phyloP scores from a whole-genome alignment of 1,140 invertebrate species.

The Drosophila fuyamai region DNA sequence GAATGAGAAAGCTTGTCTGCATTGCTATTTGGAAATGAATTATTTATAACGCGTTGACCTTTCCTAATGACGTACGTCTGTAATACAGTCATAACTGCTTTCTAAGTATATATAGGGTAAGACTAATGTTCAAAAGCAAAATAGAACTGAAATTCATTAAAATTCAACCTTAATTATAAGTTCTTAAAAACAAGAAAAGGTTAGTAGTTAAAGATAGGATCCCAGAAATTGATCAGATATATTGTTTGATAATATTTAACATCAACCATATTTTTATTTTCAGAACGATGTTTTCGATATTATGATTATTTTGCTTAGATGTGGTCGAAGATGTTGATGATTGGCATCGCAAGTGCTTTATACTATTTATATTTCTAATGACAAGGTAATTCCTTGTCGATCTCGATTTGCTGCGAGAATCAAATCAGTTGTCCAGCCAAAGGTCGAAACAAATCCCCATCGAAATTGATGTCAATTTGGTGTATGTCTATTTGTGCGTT shows the following conservation, averaged over 20 bases:
- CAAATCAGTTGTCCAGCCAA: constrained; percentile 49
- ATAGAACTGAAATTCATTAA: too few species aligned
- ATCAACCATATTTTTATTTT: too few species aligned
- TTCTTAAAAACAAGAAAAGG: too few species aligned
- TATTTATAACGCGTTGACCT: constrained; percentile 41
- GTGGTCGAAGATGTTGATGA: too few species aligned
- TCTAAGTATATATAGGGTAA: background rate
- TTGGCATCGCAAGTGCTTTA: too few species aligned
- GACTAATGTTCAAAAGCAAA: too few species aligned
- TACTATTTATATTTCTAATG: background rate
- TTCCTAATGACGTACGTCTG: constrained; percentile 14
- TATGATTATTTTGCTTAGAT: too few species aligned
- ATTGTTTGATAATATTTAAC: too few species aligned
- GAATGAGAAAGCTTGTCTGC: background rate
- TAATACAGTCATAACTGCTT: background rate
- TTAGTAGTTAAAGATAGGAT: too few species aligned
- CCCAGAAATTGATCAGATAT: too few species aligned
- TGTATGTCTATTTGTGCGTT: constrained; percentile 6
- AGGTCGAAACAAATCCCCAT: constrained; percentile 42
- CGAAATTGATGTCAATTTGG: constrained; percentile 48
- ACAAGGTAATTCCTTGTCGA: constrained; percentile 1
- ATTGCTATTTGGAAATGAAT: constrained; percentile 8
- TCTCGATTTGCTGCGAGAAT: constrained; percentile 16
- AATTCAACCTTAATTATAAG: too few species aligned
- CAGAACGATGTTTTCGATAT: too few species aligned